Base-by-base conservation (phyloP, 1,140 invertebrate species). In the Tetragonula clypearis region DNA sequence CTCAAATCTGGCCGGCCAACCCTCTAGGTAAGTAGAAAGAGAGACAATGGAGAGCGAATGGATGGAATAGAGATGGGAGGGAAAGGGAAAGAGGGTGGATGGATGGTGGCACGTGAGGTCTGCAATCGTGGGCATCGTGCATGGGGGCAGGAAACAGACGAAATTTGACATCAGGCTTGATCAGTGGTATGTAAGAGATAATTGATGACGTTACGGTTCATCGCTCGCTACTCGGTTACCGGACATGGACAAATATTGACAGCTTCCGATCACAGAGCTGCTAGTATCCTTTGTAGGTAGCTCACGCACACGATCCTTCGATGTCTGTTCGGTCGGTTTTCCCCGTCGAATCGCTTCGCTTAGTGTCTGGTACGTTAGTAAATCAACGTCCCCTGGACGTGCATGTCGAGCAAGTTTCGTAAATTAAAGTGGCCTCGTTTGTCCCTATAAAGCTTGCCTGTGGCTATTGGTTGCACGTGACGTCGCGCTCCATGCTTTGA, bases 201-300 rank as follows among this genome's bases (percentile, higher is more conserved):
- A 93, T 93, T 93, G 92, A 93, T 92, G 92, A 93, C 85, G 87
- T 87, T 90, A 91, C 86, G 90, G 90, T 91, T 90, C 91, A 93
- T 91, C 91, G 90, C 89, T 90, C 86, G 60, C 75, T 84, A 86
- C 85, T 92, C 88, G 91, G 91, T 92, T 90, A 93, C 88, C 85
- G 80, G 81, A 88, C 87, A 84, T 74, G 84, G 90, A 92, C 92
- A 93, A 93, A 93, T 92, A 92, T 93, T 92, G 92, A 93, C 92
- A 92, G 88, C 84, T 90, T 90, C 84, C 87, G 89, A 93, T 93
- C 91, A 91, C 88, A 92, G 87, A 65, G 68, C 41, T 68, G 41
- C 21, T 62, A 49, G 65, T 79, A 83, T 87, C 88, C 92, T 92
- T 92, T 93, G 90, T 92, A 87, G 74, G 66, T 84, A 76, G 62